Conservation (phyloP, 2,113 vertebrate genomes). For the Urocynchramus pylzowi region DNA sequence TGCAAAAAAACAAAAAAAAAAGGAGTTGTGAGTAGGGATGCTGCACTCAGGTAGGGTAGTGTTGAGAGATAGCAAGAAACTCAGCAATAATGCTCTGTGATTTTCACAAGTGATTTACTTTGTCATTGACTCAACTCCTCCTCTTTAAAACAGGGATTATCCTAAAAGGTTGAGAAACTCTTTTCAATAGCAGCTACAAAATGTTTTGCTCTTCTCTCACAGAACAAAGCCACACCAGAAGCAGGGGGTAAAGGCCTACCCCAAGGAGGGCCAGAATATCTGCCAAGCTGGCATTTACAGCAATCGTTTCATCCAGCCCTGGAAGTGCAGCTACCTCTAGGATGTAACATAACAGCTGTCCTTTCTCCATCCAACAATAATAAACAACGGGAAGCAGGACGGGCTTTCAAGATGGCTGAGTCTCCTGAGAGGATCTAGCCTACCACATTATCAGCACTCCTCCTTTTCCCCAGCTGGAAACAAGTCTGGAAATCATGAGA, state of each 20-base stretch:
- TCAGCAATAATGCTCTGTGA: background rate
- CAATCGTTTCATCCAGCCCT: background rate
- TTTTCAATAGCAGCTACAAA: constrained; percentile 32
- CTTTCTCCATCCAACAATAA: constrained; percentile 27
- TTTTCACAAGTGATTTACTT: background rate
- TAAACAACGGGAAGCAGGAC: constrained; percentile 17
- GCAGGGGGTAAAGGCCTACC: constrained; percentile 10
- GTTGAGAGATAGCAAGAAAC: background rate
- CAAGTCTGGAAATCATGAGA: constrained; percentile 4
- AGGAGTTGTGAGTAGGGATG: background rate
- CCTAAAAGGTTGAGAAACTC: constrained; percentile 2
- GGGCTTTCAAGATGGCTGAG: constrained; percentile 20
- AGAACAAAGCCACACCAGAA: background rate
- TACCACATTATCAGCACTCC: background rate
- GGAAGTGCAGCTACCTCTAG: constrained; percentile 35
- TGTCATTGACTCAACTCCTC: background rate
- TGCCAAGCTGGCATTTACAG: constrained; percentile 46
- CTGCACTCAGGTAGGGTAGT: background rate
- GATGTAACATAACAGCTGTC: constrained; percentile 43
- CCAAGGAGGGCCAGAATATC: background rate
- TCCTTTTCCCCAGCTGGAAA: background rate
- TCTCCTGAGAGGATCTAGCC: constrained; percentile 34
- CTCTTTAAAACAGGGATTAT: constrained; percentile 31
- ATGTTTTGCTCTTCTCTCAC: background rate
- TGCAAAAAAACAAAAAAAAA: background rate